Conservation (phyloP, 1,140 invertebrate species). For the Latrodectus geometricus region DNA sequence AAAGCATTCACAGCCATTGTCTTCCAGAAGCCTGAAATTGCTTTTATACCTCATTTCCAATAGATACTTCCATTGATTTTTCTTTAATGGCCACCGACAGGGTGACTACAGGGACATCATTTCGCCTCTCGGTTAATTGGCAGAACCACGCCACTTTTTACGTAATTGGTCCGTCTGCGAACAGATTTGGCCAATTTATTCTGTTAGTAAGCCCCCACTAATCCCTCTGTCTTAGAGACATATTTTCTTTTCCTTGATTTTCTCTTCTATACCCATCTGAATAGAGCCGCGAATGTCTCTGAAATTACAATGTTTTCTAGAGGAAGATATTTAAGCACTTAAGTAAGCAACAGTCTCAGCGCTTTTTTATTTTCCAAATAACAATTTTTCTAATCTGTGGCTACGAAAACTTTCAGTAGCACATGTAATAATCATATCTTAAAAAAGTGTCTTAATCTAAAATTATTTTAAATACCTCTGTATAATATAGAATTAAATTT, state of each 20-base stretch:
- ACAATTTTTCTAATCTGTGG: too few relatives aligned
- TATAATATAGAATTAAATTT: too few relatives aligned
- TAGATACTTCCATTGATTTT: constrained; percentile 18
- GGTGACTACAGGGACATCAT: constrained; percentile 32
- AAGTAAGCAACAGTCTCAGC: not conserved
- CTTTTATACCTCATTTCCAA: constrained; percentile 21
- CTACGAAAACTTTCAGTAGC: too few relatives aligned
- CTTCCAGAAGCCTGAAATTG: not conserved
- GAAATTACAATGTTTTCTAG: constrained; percentile 1
- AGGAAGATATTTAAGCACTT: not conserved
- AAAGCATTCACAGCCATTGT: not conserved
- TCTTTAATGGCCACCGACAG: constrained; percentile 18
- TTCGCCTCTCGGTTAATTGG: constrained; percentile 17
- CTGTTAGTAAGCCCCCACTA: constrained; percentile 35
- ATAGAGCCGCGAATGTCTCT: not conserved
- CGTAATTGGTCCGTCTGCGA: constrained; percentile 34
- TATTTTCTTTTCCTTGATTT: constrained; percentile 4
- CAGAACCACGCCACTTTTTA: constrained; percentile 28
- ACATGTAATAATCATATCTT: too few relatives aligned
- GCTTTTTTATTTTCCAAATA: not conserved
- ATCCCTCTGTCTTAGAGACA: constrained; percentile 6
- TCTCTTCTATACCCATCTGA: not conserved
- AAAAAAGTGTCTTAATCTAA: too few relatives aligned
- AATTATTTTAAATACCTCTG: too few relatives aligned
- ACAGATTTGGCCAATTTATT: constrained; percentile 50